Evolutionary conservation across 1,140 invertebrate genomes (phyloP).

Genomic region (Pemphigus obesinymphae): DNA sequence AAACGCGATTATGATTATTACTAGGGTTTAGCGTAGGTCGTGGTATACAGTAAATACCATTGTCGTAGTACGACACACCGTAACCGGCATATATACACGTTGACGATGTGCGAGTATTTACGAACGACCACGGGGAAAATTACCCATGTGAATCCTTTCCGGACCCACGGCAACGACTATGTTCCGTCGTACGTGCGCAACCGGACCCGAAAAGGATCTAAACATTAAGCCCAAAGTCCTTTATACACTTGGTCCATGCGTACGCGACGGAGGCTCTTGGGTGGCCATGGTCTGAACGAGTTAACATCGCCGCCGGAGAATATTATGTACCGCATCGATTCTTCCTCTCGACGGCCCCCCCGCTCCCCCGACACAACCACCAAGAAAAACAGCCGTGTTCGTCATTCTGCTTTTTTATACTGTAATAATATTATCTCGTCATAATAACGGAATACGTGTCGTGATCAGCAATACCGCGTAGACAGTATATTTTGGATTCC

Average conservation of each 20-base stretch:
- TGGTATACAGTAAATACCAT: neutral
- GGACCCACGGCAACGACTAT: neutral
- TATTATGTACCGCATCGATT: no score
- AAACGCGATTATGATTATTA: neutral
- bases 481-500: no score
- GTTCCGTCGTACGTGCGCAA: neutral
- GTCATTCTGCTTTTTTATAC: no score
- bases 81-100: neutral
- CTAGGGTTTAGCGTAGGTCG: neutral
- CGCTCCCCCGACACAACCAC: no score
- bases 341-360: no score
- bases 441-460: no score
- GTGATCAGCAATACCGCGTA: no score
- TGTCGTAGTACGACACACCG: no score
- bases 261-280: neutral
- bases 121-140: neutral
- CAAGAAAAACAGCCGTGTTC: no score
- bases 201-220: neutral
- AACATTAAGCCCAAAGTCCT: no score
- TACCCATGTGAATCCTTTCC: neutral
- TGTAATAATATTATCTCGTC: no score
- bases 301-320: neutral
- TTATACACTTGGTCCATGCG: no score
- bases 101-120: neutral
- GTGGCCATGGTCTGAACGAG: neutral